Base-by-base conservation (phyloP, 2,888 invertebrate genomes). In the Nyleta sp. region DNA sequence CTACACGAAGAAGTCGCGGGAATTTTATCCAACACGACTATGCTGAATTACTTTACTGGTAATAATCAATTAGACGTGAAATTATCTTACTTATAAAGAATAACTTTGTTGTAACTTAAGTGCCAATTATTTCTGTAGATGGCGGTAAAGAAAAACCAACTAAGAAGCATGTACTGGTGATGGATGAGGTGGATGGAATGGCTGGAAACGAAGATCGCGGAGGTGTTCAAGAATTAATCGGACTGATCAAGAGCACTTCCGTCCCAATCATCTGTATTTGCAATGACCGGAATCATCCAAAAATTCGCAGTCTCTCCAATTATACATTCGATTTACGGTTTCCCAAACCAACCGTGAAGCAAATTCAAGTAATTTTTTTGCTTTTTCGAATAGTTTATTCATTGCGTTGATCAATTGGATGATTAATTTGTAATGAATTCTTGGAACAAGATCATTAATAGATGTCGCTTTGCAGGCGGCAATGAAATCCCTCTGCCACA, bases 171-270 rank as follows among this genome's bases (percentile, higher is more conserved):
- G 97, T 97, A 11, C 91, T 99, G 6, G 93, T 99, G n/a, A 99
- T 99, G 99, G 99, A 99, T 87, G 99, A 99, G 93, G 99, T 99
- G 0, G 99, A 99, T 88, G 99, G 99, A 7, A 99, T 99, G 99
- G 97, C 98, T 0, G 99, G 99, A 2, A 99, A 99, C 90, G 98
- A 99, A 91, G 99, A 99, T 91, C 94, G 99, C 84, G 99, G 99
- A 18, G 99, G 99, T 42, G 94, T 99, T 57, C 96, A 98, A 91
- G 99, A 99, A 91, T 91, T 99, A 46, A 98, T 99, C 73, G 92
- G 92, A 8, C 92, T 99, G 17, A 99, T 99, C 79, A 99, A 99
- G 91, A 92, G 93, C 0, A 93, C 97, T 0, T 95, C 95, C 15
- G 93, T 98, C 70, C 98, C 98, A 0, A 95, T 99, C 62, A 95